phyloP scores from a whole-genome alignment of 2,113 vertebrate species.

The Cervus canadensis region DNA sequence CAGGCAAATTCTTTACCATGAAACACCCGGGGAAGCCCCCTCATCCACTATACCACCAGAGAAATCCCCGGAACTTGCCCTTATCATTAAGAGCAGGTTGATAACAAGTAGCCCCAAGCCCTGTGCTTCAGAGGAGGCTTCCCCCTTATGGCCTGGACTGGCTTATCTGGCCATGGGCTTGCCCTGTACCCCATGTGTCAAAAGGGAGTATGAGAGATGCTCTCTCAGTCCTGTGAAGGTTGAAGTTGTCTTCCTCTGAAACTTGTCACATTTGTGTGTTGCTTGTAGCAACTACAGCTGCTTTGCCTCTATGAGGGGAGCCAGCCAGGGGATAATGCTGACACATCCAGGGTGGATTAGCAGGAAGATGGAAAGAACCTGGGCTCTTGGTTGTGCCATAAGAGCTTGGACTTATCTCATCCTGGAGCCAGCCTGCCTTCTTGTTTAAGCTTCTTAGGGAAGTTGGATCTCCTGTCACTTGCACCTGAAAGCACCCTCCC shows the following conservation, averaged over 20 bases:
- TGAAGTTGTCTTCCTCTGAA: not conserved
- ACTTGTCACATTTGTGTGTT: too few species aligned
- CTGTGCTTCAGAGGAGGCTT: not conserved
- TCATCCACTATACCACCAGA: not conserved
- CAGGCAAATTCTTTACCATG: not conserved
- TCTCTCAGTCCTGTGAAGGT: not conserved
- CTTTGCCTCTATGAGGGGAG: not conserved
- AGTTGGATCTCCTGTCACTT: not conserved
- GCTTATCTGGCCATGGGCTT: not conserved
- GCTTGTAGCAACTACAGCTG: not conserved
- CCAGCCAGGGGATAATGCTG: not conserved
- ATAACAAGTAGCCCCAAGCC: not conserved
- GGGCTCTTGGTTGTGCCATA: not conserved
- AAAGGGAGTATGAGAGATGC: not conserved
- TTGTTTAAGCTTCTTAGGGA: not conserved
- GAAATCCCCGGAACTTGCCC: not conserved
- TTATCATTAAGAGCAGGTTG: not conserved
- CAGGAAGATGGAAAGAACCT: not conserved
- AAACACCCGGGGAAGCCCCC: not conserved
- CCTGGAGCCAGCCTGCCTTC: not conserved
- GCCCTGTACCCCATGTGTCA: not conserved
- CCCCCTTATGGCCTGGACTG: rapidly evolving
- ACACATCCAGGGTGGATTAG: not conserved
- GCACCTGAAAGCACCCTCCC: not conserved
- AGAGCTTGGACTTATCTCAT: not conserved